Conservation (phyloP, 2,797 vertebrate species). For the Pipistrellus nathusii region DNA sequence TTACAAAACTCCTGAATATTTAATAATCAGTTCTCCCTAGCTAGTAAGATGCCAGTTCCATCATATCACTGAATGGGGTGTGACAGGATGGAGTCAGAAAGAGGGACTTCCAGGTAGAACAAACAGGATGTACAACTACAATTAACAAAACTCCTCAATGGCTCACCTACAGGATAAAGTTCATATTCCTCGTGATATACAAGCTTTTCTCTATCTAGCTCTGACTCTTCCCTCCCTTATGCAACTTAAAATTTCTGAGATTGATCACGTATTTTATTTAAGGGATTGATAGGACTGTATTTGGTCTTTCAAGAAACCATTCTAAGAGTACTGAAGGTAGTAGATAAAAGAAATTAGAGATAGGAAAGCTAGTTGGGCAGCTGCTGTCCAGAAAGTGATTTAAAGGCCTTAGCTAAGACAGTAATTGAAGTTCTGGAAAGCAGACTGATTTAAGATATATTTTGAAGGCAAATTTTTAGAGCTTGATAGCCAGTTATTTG, state of each 20-base stretch:
- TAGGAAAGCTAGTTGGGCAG: neutral
- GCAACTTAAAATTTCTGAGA: neutral
- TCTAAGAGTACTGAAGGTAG: neutral
- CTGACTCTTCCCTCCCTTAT: neutral
- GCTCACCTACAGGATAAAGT: neutral
- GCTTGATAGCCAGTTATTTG: constrained; percentile 1
- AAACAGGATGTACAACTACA: neutral
- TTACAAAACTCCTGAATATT: constrained; percentile 40
- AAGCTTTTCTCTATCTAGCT: neutral
- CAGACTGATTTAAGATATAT: neutral
- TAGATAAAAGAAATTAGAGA: constrained; percentile 13
- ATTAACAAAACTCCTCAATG: neutral
- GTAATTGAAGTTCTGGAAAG: constrained; percentile 2
- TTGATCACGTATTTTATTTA: neutral
- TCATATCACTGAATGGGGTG: neutral
- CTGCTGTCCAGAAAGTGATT: neutral
- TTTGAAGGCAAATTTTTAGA: constrained; percentile 15
- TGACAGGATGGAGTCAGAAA: neutral
- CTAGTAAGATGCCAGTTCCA: neutral
- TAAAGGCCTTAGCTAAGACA: neutral
- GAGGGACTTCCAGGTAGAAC: neutral
- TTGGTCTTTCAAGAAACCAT: constrained; percentile 20
- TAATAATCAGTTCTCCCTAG: constrained; percentile 31
- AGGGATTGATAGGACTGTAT: neutral
- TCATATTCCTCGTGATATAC: neutral